phyloP scores from a whole-genome alignment of 2,888 invertebrate species.

The Tetragnatha montana region DNA sequence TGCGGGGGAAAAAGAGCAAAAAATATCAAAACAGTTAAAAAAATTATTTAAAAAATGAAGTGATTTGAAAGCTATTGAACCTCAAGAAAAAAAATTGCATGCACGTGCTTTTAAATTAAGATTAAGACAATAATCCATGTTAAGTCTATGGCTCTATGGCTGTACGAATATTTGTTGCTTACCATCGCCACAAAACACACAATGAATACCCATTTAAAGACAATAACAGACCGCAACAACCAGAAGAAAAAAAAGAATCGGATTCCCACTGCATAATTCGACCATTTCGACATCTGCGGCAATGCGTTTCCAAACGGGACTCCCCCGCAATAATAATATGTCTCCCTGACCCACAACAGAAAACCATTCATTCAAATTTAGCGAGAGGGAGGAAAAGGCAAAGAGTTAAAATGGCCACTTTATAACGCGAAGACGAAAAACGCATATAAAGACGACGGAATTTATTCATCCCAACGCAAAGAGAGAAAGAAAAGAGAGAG shows the following conservation, averaged over 20 bases:
- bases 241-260: background rate
- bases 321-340: background rate
- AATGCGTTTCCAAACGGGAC: background rate
- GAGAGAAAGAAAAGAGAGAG: background rate
- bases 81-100: no score
- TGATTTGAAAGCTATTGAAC: no score
- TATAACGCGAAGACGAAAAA: slow-evolving; percentile 10
- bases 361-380: slow-evolving; percentile 34
- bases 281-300: background rate
- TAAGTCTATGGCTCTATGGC: no score
- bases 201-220: background rate
- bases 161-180: no score
- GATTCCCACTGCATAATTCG: background rate
- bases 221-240: background rate
- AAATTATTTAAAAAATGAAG: no score
- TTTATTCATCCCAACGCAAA: slow-evolving; percentile 42
- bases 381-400: background rate
- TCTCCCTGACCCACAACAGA: background rate
- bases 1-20: no score
- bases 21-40: no score
- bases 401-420: slow-evolving; percentile 1
- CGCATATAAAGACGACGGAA: slow-evolving; percentile 38
- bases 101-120: no score
- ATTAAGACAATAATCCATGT: no score
- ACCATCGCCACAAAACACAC: no score